phyloP scores from a whole-genome alignment of 2,113 vertebrate genomes.

The Ictidomys tridecemlineatus region DNA sequence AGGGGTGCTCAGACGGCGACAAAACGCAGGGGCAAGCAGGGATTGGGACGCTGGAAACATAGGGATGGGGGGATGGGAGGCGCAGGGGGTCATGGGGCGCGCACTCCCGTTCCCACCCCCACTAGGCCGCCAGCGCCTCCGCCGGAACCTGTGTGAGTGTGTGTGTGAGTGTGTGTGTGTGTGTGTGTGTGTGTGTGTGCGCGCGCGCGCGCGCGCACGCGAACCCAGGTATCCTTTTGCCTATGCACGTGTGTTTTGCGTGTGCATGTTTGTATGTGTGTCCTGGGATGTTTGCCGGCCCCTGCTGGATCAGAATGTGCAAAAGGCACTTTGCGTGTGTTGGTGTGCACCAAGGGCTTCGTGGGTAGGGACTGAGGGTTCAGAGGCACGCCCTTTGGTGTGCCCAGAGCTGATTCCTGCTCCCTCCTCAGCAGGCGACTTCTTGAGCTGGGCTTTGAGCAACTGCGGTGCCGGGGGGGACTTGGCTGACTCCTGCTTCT shows the following conservation, averaged over 20 bases:
- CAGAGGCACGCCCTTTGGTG: background rate
- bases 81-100: background rate
- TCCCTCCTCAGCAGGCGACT: conserved; percentile 88
- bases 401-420: conserved; percentile 66
- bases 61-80: background rate
- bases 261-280: conserved; percentile 67
- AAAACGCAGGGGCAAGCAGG: conserved; percentile 22
- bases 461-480: conserved; percentile 84
- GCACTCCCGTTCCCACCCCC: background rate
- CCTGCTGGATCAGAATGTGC: background rate
- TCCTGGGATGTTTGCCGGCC: conserved; percentile 12
- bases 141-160: background rate
- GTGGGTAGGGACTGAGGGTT: background rate
- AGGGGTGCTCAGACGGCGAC: conserved; percentile 49
- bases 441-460: conserved; percentile 91
- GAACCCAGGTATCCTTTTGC: conserved; percentile 9
- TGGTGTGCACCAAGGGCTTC: background rate
- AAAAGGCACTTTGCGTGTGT: conserved; percentile 5
- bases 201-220: background rate
- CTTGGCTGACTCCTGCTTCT: conserved; percentile 92
- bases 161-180: too few relatives aligned
- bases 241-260: conserved; percentile 75
- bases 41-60: background rate
- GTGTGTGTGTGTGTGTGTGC: too few relatives aligned
- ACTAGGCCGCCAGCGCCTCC: conserved; percentile 44